Evolutionary conservation across 1,140 invertebrate species (phyloP).

Genomic region (Pseudoatta argentina): DNA sequence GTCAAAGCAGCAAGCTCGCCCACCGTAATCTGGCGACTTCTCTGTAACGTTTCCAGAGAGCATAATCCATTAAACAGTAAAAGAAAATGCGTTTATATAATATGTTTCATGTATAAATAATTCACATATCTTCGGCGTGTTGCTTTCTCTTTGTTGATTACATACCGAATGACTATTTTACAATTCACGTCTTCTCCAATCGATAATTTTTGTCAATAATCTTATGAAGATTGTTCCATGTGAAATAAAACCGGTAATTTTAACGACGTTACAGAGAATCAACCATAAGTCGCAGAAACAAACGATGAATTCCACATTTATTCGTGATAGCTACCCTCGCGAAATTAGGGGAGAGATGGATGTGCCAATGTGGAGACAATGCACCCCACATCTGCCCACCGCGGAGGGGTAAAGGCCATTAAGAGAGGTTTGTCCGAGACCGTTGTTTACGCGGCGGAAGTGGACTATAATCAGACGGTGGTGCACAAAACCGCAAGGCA

Average conservation of each 20-base stretch:
- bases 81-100: constrained; percentile 6
- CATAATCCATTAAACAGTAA: constrained; percentile 36
- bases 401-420: constrained; percentile 79
- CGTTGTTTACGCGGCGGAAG: constrained; percentile 84
- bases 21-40: constrained; percentile 31
- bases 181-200: background rate
- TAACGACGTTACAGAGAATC: background rate
- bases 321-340: background rate
- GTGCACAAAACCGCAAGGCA: constrained; percentile 83
- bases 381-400: constrained; percentile 64
- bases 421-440: constrained; percentile 79
- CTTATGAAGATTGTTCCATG: background rate
- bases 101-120: background rate
- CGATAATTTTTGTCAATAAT: background rate
- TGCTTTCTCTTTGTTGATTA: background rate
- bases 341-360: constrained; percentile 34
- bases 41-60: constrained; percentile 25
- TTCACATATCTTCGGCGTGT: background rate
- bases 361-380: constrained; percentile 54
- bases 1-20: constrained; percentile 45
- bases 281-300: background rate
- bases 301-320: constrained; percentile 11
- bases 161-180: background rate
- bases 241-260: background rate
- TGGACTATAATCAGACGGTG: constrained; percentile 83